A percentile compares a stretch with the other conserved stretches of the same genome.
Evolutionary conservation across 1,140 invertebrate genomes (phyloP).

Genomic region (Lepidurus apus): DNA sequence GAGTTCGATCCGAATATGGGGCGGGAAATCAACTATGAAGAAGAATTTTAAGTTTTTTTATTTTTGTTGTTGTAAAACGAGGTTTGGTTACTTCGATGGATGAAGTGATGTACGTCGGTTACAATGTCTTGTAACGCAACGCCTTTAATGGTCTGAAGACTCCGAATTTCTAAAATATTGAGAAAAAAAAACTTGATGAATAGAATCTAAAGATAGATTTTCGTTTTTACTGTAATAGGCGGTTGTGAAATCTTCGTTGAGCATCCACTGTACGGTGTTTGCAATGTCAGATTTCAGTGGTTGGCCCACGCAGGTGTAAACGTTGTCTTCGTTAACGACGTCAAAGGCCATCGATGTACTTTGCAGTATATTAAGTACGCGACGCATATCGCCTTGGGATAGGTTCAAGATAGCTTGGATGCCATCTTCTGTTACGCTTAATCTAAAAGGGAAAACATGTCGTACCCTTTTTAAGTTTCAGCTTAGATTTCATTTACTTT

Average conservation of each 20-base stretch:
- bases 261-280: constrained; percentile 78
- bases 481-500: constrained; percentile 61
- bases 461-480: constrained; percentile 5
- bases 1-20: constrained; percentile 63
- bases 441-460: constrained; percentile 52
- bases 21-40: constrained; percentile 70
- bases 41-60: constrained; percentile 7
- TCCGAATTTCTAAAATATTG: constrained; percentile 64
- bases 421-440: constrained; percentile 83
- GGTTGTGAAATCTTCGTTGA: constrained; percentile 75
- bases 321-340: constrained; percentile 80
- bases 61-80: not conserved
- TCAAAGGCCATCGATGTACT: constrained; percentile 81
- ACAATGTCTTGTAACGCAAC: constrained; percentile 84
- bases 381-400: constrained; percentile 96
- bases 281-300: constrained; percentile 84
- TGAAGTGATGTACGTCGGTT: constrained; percentile 74
- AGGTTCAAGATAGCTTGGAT: constrained; percentile 83
- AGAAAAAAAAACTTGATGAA: constrained; percentile 10
- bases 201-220: constrained; percentile 28
- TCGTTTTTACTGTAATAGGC: constrained; percentile 78
- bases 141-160: constrained; percentile 78
- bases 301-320: constrained; percentile 95
- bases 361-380: constrained; percentile 91
- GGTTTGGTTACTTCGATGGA: constrained; percentile 70